phyloP scores from a whole-genome alignment of 1,140 invertebrate genomes.

The Dendroctonus ponderosae region DNA sequence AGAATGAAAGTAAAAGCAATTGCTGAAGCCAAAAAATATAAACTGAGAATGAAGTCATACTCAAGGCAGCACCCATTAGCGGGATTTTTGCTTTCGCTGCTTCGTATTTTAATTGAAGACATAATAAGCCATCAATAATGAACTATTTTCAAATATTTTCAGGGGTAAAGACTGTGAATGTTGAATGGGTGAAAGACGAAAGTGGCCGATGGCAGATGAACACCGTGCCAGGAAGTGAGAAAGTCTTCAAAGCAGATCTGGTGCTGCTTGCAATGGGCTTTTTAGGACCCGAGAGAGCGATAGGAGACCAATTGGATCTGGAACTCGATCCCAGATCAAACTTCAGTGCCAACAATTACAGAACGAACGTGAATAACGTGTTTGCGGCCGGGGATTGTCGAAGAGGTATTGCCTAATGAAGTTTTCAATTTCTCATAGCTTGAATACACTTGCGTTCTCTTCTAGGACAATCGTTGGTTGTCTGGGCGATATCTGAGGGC shows the following conservation, averaged over 20 bases:
- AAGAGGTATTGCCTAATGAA: slow-evolving; percentile 57
- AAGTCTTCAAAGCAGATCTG: slow-evolving; percentile 84
- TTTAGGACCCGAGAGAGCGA: slow-evolving; percentile 90
- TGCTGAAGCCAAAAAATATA: too few species aligned
- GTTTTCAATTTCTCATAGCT: not conserved
- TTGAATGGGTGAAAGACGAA: slow-evolving; percentile 92
- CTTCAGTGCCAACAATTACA: slow-evolving; percentile 83
- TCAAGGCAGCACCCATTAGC: too few species aligned
- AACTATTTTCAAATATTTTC: not conserved
- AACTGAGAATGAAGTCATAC: too few species aligned
- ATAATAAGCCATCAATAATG: too few species aligned
- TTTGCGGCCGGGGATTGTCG: slow-evolving; percentile 82
- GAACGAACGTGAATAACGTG: slow-evolving; percentile 79
- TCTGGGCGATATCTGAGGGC: slow-evolving; percentile 98
- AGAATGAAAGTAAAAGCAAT: too few species aligned
- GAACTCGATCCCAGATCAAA: slow-evolving; percentile 90
- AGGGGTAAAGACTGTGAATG: slow-evolving; percentile 78
- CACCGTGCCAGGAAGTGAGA: slow-evolving; percentile 80
- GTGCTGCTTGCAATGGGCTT: slow-evolving; percentile 98
- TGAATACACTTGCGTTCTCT: not conserved
- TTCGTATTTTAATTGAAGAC: too few species aligned
- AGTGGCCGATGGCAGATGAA: slow-evolving; percentile 93
- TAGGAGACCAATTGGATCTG: slow-evolving; percentile 81
- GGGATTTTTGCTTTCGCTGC: too few species aligned
- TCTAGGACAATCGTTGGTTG: slow-evolving; percentile 90